Conservation (phyloP, 2,113 vertebrate species). For the Triplophysa tibetana region DNA sequence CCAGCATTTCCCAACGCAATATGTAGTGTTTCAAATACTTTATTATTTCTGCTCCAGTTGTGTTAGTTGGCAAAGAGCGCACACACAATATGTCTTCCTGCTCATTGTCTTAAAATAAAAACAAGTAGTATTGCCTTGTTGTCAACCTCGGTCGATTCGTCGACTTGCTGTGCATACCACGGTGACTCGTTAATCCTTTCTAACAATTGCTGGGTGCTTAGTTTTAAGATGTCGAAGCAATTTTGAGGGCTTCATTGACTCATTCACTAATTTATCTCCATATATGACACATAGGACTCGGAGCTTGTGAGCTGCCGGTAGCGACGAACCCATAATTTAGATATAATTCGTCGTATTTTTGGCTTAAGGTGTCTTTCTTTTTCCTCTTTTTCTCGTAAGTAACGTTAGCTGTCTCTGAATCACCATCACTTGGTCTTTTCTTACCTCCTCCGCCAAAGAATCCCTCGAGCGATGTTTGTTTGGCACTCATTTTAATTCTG, state of each 20-base stretch:
- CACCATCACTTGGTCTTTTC: background rate
- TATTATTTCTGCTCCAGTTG: background rate
- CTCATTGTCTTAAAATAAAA: constrained; percentile 51
- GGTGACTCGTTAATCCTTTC: constrained; percentile 36
- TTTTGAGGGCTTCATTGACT: no score
- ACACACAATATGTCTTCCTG: background rate
- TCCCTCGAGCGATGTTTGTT: background rate
- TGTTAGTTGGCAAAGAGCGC: constrained; percentile 28
- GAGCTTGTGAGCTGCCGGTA: constrained; percentile 37
- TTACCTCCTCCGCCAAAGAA: background rate
- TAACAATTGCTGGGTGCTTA: constrained; percentile 51
- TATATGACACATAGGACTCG: no score
- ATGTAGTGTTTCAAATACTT: no score
- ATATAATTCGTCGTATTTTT: background rate
- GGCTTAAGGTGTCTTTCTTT: background rate
- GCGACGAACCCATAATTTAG: background rate
- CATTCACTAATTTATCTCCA: no score
- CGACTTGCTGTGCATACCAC: constrained; percentile 35
- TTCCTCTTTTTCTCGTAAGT: background rate
- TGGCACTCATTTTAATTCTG: background rate
- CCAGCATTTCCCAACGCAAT: constrained; percentile 40
- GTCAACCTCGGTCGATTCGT: constrained; percentile 45
- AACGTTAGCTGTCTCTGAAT: background rate
- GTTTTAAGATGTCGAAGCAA: no score
- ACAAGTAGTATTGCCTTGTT: constrained; percentile 51